Evolutionary conservation across 64 coral and sea anemone genomes (phyloP), one percentile per base, ranked within the genome.

Genomic region (Astreopora myriophthalma): DNA sequence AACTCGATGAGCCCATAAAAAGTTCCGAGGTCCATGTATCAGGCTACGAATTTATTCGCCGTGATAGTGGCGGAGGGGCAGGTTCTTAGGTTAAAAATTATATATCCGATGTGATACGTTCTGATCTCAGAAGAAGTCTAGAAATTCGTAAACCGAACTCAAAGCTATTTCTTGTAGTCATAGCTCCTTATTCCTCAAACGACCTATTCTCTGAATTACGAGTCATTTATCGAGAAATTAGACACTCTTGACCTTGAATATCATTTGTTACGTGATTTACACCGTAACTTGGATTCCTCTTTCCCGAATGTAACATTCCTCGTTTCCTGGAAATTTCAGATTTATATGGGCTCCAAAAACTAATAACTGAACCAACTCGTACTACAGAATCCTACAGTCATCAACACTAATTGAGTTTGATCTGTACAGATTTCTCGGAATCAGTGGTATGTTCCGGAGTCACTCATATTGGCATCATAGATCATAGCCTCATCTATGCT

Each of bases 161-260:
- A 48, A 89, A 89, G 32, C 34, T 69, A 89, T 75, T 89, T 89
- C 40, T 89, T 30, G 34, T 89, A 42, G 86, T 69, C 6, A 89
- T 69, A 90, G 35, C 86, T 75, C 86, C 85, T 20, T 75, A 30
- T 62, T 89, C 86, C 16, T 33, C 72, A 0, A 69, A 42, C 19
- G 20, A 71, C 10, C 8, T 39, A 87, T 87, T 87, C 38, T 68
- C n/a, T 22, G 33, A n/a, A 13, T 55, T 23, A 39, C 25, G 71
- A 89, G 60, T 89, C 48, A 76, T 74, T 88, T 57, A 88, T 74
- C 17, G 69, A 39, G 35, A 74, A 71, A 52, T 55, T 88, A 48
- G 86, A 88, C 74, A 8, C 86, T 30, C 65, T 73, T 29, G 57
- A 74, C 71, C 11, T 75, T 12, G 69, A 88, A 34, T 75, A 57